Conservation (phyloP, 2,888 invertebrate genomes). For the Zaprionus bogoriensis region DNA sequence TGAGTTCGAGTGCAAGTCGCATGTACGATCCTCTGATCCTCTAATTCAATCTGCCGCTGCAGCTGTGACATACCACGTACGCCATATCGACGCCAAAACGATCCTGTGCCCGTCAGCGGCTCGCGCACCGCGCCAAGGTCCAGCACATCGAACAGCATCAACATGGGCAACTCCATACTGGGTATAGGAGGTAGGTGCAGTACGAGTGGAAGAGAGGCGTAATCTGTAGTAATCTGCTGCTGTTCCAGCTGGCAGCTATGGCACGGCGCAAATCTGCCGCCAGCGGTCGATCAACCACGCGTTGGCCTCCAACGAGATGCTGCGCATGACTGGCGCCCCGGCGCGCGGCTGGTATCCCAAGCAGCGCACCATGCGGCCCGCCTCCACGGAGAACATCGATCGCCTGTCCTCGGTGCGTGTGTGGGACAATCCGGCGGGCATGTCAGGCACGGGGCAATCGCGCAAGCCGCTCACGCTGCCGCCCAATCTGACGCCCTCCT, state of each 20-base stretch:
- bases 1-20: constrained; percentile 43
- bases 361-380: constrained; percentile 88
- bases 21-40: background rate
- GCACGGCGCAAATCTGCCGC: constrained; percentile 82
- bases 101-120: constrained; percentile 82
- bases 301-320: constrained; percentile 90
- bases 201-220: background rate
- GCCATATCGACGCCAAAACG: constrained; percentile 86
- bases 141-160: constrained; percentile 82
- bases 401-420: constrained; percentile 86
- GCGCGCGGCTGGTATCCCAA: constrained; percentile 93
- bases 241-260: constrained; percentile 62
- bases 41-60: no score
- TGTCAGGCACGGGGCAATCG: constrained; percentile 84
- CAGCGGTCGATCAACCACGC: constrained; percentile 84
- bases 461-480: constrained; percentile 93
- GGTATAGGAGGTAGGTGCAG: constrained; percentile 76
- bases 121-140: constrained; percentile 86
- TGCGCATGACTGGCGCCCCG: constrained; percentile 91
- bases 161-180: constrained; percentile 82
- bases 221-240: background rate
- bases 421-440: constrained; percentile 82
- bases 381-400: constrained; percentile 93
- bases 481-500: constrained; percentile 94
- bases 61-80: constrained; percentile 91